phyloP scores from a whole-genome alignment of 2,113 vertebrate genomes.

The Brienomyrus brachyistius region DNA sequence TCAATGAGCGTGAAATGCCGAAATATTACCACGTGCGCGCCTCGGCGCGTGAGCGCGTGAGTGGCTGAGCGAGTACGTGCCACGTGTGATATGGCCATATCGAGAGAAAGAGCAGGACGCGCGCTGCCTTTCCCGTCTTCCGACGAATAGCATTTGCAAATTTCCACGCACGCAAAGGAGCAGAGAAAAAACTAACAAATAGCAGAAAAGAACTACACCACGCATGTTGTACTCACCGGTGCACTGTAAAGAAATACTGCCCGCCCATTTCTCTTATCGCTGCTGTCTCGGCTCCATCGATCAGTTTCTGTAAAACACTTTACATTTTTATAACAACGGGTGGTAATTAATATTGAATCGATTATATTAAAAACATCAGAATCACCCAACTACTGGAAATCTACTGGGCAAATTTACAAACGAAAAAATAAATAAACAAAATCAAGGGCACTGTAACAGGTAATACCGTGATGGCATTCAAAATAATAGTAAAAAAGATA shows the following conservation, averaged over 20 bases:
- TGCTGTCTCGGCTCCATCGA: constrained; percentile 54
- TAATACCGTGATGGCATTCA: constrained; percentile 48
- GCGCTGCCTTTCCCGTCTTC: background rate
- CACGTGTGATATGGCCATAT: background rate
- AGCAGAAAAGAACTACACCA: constrained; percentile 1
- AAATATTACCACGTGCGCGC: constrained; percentile 2
- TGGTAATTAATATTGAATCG: constrained; percentile 84
- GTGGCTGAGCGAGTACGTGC: background rate
- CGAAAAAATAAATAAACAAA: constrained; percentile 38
- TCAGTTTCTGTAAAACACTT: constrained; percentile 68
- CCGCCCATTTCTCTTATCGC: constrained; percentile 31
- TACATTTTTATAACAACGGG: constrained; percentile 76
- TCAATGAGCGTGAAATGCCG: constrained; percentile 1
- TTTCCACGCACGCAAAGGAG: background rate
- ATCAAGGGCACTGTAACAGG: constrained; percentile 41
- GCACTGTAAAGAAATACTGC: constrained; percentile 31
- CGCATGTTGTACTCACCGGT: constrained; percentile 42
- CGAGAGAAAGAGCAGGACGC: background rate
- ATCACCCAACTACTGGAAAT: constrained; percentile 39
- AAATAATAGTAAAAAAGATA: constrained; percentile 35
- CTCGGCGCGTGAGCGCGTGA: background rate
- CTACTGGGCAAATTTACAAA: constrained; percentile 60
- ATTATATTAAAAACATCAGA: constrained; percentile 50
- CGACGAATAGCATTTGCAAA: constrained; percentile 2
- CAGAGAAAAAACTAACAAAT: background rate